phyloP scores from a whole-genome alignment of 2,888 invertebrate species.

The Stramonita haemastoma region DNA sequence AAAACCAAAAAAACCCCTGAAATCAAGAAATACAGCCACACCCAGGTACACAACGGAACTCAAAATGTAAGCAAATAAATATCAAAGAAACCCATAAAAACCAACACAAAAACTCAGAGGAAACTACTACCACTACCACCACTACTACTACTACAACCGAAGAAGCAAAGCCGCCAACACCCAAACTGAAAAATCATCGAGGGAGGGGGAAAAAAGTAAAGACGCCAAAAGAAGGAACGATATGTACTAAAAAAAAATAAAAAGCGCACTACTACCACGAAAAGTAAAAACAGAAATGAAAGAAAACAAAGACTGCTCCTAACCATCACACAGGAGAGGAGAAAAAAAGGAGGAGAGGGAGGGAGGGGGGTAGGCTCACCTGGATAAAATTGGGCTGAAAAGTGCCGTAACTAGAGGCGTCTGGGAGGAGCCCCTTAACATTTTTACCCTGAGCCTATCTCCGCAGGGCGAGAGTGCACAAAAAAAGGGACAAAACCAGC shows the following conservation, averaged over 20 bases:
- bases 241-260: too few relatives aligned
- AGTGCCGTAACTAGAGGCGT: constrained; percentile 61
- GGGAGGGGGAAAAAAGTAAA: not conserved
- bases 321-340: not conserved
- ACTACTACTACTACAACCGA: not conserved
- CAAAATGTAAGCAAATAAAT: not conserved
- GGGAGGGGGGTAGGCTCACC: constrained; percentile 51
- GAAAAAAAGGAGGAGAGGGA: not conserved
- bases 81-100: not conserved
- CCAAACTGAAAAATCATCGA: not conserved
- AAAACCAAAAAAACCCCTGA: not conserved
- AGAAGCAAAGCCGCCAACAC: not conserved
- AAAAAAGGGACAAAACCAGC: not conserved
- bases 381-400: constrained; percentile 58
- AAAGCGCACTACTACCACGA: too few relatives aligned
- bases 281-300: not conserved
- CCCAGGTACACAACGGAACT: not conserved
- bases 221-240: not conserved
- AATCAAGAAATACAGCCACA: not conserved
- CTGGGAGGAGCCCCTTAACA: constrained; percentile 55
- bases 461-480: constrained; percentile 16
- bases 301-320: not conserved
- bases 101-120: not conserved
- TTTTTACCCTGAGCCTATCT: constrained; percentile 58
- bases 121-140: not conserved